These are phyloP conservation scores for Diabrotica virgifera DNA, from an alignment of 1,140 invertebrate species.

Conservation along the genomic window DNA sequence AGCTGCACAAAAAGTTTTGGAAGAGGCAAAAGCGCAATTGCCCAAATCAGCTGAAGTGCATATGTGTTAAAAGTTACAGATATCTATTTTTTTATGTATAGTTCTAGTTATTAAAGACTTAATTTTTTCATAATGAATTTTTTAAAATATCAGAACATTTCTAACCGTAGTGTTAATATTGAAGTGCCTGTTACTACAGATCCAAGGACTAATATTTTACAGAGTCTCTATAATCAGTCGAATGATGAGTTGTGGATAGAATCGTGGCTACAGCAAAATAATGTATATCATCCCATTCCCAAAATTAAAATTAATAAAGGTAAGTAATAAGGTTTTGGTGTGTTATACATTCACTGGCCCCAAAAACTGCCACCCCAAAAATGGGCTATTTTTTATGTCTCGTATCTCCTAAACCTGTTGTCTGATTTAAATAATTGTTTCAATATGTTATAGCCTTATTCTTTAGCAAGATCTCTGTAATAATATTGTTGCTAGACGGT, in stretches of 20 bases:
- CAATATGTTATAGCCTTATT: no score
- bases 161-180: slow-evolving; percentile 13
- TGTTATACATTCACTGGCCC: no score
- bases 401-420: no score
- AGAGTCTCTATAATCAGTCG: slow-evolving; percentile 19
- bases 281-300: slow-evolving; percentile 29
- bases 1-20: slow-evolving; percentile 64
- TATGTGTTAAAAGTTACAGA: slow-evolving; percentile 33
- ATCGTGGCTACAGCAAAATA: slow-evolving; percentile 33
- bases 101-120: background rate
- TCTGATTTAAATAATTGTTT: no score
- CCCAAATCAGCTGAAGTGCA: slow-evolving; percentile 44
- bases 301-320: slow-evolving; percentile 26
- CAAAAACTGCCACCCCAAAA: no score
- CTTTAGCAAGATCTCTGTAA: no score
- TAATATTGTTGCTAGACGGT: no score
- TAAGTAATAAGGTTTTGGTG: background rate
- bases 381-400: no score
- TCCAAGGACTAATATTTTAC: slow-evolving; percentile 21
- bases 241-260: slow-evolving; percentile 35
- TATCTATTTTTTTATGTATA: background rate
- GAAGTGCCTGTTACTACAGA: slow-evolving; percentile 13
- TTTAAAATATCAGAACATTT: slow-evolving; percentile 18
- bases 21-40: slow-evolving; percentile 67
- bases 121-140: slow-evolving; percentile 20